phyloP scores from a whole-genome alignment of 2,888 invertebrate genomes.

The Dryobota labecula region DNA sequence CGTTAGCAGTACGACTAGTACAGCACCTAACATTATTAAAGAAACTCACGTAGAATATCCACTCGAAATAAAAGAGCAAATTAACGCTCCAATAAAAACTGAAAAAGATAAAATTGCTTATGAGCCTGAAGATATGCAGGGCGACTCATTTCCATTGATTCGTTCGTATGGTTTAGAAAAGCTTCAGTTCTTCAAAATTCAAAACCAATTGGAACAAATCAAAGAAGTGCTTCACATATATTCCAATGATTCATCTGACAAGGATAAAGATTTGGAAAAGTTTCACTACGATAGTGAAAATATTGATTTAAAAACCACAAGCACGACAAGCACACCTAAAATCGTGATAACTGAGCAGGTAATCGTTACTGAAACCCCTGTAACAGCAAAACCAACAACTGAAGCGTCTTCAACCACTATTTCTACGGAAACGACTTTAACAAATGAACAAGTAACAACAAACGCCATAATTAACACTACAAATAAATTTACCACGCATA shows the following conservation, averaged over 20 bases:
- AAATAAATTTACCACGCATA: conserved; percentile 72
- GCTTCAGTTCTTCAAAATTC: conserved; percentile 82
- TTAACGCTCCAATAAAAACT: conserved; percentile 43
- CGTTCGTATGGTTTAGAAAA: conserved; percentile 86
- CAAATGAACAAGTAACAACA: conserved; percentile 67
- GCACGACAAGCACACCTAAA: conserved; percentile 23
- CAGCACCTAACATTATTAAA: conserved; percentile 46
- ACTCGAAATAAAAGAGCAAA: conserved; percentile 67
- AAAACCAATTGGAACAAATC: conserved; percentile 80
- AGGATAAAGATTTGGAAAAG: conserved; percentile 75
- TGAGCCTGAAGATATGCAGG: conserved; percentile 85
- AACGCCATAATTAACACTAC: conserved; percentile 68
- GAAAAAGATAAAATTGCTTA: conserved; percentile 77
- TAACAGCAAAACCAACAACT: conserved; percentile 39
- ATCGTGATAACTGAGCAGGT: conserved; percentile 18
- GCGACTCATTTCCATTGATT: conserved; percentile 83
- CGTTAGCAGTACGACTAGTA: conserved; percentile 44
- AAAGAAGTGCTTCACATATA: conserved; percentile 84
- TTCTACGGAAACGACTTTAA: conserved; percentile 59
- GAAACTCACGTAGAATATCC: conserved; percentile 69
- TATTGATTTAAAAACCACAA: conserved; percentile 40
- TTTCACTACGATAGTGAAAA: conserved; percentile 80
- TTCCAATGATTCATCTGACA: conserved; percentile 78
- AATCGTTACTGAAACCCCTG: conserved; percentile 58
- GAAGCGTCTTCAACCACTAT: conserved; percentile 15